Evolutionary conservation across 2,113 vertebrate genomes (phyloP).

Genomic region (Petrocephalus microphthalmus): DNA sequence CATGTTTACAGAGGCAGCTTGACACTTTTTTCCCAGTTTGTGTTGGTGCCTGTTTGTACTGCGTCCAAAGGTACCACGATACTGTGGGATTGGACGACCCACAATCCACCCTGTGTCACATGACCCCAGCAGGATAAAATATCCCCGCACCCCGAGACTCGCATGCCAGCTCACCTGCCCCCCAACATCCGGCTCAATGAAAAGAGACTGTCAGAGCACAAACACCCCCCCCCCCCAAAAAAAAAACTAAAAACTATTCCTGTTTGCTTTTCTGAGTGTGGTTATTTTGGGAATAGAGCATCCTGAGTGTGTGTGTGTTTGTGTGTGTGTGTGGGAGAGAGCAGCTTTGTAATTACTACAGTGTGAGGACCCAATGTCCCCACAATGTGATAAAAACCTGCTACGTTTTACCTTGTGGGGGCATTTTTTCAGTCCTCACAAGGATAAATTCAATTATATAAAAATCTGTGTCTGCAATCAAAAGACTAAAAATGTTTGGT

Average conservation of each 20-base stretch:
- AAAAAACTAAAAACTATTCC: not conserved
- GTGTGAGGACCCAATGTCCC: too few relatives aligned
- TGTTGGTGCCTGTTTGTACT: not conserved
- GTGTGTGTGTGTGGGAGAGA: not conserved
- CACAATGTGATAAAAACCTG: too few relatives aligned
- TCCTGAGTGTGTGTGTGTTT: slow-evolving; percentile 33
- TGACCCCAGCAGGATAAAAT: not conserved
- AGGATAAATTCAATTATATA: too few relatives aligned
- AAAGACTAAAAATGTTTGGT: too few relatives aligned
- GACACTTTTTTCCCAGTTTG: not conserved
- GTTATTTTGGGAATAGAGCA: slow-evolving; percentile 13
- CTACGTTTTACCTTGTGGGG: too few relatives aligned
- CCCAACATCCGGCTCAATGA: not conserved
- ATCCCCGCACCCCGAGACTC: not conserved
- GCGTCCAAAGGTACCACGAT: not conserved
- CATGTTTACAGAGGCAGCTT: not conserved
- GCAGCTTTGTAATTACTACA: too few relatives aligned
- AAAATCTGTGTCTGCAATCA: too few relatives aligned
- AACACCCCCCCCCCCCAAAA: not conserved
- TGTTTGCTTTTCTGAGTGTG: not conserved
- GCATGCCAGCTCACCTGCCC: not conserved
- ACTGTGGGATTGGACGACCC: not conserved
- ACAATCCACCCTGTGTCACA: not conserved
- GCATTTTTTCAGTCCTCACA: too few relatives aligned
- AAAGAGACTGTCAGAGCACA: not conserved